Evolutionary conservation across 2,113 vertebrate species (phyloP).

Genomic region (Ceyx melanurus): DNA sequence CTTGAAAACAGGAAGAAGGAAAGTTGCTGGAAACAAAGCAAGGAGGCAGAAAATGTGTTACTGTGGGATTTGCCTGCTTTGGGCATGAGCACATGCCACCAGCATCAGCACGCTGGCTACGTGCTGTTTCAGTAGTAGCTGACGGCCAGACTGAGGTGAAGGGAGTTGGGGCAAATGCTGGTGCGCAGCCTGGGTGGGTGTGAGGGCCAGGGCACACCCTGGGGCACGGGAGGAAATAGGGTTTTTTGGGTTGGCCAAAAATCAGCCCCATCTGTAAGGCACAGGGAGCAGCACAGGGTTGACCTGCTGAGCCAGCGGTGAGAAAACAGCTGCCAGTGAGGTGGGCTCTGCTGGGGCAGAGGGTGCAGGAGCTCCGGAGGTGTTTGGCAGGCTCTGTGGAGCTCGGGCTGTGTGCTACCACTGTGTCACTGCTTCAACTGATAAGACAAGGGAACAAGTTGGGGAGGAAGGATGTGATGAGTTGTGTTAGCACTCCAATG

Average conservation of each 20-base stretch:
- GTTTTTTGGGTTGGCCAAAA: not conserved
- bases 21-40: not conserved
- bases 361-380: not conserved
- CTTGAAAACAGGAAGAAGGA: not conserved
- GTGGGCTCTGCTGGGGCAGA: not conserved
- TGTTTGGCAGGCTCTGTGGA: not conserved
- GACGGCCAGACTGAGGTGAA: not conserved
- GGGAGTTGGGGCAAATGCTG: not conserved
- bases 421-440: not conserved
- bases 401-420: rapidly evolving
- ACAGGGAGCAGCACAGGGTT: not conserved
- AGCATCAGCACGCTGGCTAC: not conserved
- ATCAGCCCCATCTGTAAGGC: not conserved
- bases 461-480: not conserved
- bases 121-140: not conserved
- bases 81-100: not conserved
- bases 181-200: not conserved
- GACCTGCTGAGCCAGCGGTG: rapidly evolving
- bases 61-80: not conserved
- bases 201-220: not conserved
- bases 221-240: not conserved
- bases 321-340: not conserved
- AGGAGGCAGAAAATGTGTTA: not conserved
- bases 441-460: not conserved
- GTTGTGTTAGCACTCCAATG: not conserved